Evolutionary conservation across 2,113 vertebrate species (phyloP), one percentile per base, ranked within the genome.

Genomic region (Corydoras maculifer): DNA sequence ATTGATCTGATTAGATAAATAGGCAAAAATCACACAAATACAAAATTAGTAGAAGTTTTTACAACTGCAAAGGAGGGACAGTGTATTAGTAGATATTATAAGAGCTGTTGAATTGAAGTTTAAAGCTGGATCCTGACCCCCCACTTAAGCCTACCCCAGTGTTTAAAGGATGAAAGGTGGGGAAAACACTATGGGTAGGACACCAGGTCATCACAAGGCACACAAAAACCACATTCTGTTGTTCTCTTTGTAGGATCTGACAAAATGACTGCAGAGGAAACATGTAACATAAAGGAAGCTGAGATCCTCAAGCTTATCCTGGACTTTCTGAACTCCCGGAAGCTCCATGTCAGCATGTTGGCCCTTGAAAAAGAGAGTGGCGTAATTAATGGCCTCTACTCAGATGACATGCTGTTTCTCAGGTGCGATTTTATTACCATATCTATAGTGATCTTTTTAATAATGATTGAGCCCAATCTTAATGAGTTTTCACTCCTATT

Each of bases 371-470:
- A 95, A 78, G 97, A 99, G 85, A 98, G 97, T 0, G 95, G 97
- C 0, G 91, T 99, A 77, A 99, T 99, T 69, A 99, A 99, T 72
- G 97, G 97, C 9, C 91, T 99, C 9, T 99, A 94, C 86, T 98
- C 96, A 25, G 97, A 99, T 74, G 97, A 99, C 80, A 99, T 99
- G 97, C 94, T 99, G 73, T 99, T 99, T 77, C 88, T 99, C 75
- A 95, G 97, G 97, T 98, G 75, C 70, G 77, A 51, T 29, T 53
- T 12, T 53, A 53, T 53, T 53, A 14, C 13, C 9, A 53, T 4
- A 14, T 53, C 13, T 50, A 11, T 50, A 50, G 49, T 50, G 49
- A 8, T 11, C 51, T 53, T 2, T 3, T 12, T 1, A 2, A 25
- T 25, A 25, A 25, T 53, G 51, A 12, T 53, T 10, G 5, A 53